Percentiles rank a stretch among this genome's conserved stretches.
Evolutionary conservation across 2,797 vertebrate genomes (phyloP).

Genomic region (Mycteria americana): DNA sequence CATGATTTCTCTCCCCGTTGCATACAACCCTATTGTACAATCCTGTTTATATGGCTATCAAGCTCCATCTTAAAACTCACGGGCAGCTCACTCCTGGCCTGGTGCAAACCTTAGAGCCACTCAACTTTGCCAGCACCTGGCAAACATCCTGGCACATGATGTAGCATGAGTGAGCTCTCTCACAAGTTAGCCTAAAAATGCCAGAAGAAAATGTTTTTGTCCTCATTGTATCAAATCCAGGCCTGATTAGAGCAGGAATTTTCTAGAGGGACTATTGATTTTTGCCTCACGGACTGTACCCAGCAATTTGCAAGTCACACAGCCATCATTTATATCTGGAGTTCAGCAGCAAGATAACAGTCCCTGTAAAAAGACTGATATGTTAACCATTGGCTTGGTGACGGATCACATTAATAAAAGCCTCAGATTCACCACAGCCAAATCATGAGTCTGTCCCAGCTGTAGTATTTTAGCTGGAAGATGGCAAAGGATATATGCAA

Average conservation of each 20-base stretch:
- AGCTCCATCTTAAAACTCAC: not conserved
- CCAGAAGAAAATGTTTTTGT: not conserved
- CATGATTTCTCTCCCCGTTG: not conserved
- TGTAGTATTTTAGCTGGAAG: not conserved
- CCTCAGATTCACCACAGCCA: not conserved
- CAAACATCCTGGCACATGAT: not conserved
- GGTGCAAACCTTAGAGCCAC: not conserved
- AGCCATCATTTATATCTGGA: not conserved
- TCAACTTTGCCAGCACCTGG: not conserved
- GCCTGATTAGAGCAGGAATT: not conserved
- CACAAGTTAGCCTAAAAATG: not conserved
- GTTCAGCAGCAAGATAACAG: not conserved
- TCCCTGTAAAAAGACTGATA: not conserved
- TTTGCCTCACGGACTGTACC: not conserved
- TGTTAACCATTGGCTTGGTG: not conserved
- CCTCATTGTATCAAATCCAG: not conserved
- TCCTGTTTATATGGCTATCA: not conserved
- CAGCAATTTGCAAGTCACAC: conserved; percentile 15
- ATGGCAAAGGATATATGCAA: not conserved
- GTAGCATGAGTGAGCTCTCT: not conserved
- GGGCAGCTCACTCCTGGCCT: not conserved
- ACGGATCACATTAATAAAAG: not conserved
- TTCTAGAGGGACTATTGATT: conserved; percentile 4
- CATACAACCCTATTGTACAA: not conserved
- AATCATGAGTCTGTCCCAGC: not conserved